Conservation (phyloP, 1,140 invertebrate species). For the Linepithema humile region DNA sequence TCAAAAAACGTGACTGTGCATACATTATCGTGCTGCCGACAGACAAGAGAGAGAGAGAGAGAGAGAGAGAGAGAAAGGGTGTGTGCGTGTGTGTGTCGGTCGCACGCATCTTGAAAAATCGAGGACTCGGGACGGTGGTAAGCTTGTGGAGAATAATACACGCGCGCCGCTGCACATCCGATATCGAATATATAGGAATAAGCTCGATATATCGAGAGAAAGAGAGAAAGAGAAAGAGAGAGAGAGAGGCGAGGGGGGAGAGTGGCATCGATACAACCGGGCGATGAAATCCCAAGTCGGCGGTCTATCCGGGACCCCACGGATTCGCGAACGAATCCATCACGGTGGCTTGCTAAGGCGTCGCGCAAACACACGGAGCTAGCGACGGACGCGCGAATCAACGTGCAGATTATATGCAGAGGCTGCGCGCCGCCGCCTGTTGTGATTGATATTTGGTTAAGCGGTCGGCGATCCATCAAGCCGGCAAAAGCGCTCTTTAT, state of each 20-base stretch:
- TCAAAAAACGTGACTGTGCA: slow-evolving; percentile 79
- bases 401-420: slow-evolving; percentile 71
- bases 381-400: slow-evolving; percentile 65
- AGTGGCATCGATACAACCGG: slow-evolving; percentile 9
- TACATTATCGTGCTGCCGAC: slow-evolving; percentile 73
- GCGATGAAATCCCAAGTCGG: slow-evolving; percentile 38
- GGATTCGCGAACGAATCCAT: slow-evolving; percentile 54
- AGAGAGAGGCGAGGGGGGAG: not conserved
- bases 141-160: slow-evolving; percentile 38
- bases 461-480: slow-evolving; percentile 75
- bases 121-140: not conserved
- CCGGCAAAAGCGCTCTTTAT: slow-evolving; percentile 73
- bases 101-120: slow-evolving; percentile 30
- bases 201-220: not conserved
- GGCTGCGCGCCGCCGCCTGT: slow-evolving; percentile 54
- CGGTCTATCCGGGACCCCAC: slow-evolving; percentile 2
- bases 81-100: no score
- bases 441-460: slow-evolving; percentile 78
- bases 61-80: not conserved
- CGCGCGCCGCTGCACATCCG: not conserved
- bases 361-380: slow-evolving; percentile 64
- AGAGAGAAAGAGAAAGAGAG: not conserved
- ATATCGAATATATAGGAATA: slow-evolving; percentile 31
- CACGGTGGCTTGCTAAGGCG: slow-evolving; percentile 65
- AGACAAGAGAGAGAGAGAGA: not conserved